phyloP scores from a whole-genome alignment of 37 sponge, comb jelly and placozoan species.

The Bolinopsis microptera region DNA sequence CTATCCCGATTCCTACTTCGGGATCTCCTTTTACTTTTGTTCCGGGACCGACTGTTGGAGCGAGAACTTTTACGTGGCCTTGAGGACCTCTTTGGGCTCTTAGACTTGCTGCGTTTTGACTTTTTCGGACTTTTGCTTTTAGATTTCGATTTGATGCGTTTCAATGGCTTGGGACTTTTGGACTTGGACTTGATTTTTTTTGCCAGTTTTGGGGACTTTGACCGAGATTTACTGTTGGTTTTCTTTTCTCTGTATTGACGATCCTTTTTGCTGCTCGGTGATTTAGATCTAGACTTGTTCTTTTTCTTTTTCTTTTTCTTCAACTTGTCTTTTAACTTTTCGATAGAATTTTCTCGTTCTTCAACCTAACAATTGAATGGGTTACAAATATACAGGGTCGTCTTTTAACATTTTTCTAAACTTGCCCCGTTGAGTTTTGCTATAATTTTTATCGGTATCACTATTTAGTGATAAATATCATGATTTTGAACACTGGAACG shows the following conservation, averaged over 20 bases:
- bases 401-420: no score
- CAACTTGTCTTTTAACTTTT: constrained; percentile 23
- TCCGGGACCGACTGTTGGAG: background rate
- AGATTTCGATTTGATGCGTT: background rate
- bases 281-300: background rate
- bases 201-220: background rate
- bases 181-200: background rate
- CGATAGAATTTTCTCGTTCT: constrained; percentile 23
- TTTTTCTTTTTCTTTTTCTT: constrained; percentile 19
- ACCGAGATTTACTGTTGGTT: background rate
- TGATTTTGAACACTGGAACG: no score
- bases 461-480: no score
- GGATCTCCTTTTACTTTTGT: background rate
- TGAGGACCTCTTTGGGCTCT: constrained; percentile 13
- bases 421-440: no score
- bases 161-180: background rate
- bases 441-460: no score
- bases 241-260: constrained; percentile 17
- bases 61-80: background rate
- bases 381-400: background rate
- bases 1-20: constrained; percentile 4
- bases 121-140: background rate
- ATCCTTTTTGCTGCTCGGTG: background rate
- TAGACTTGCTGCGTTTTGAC: background rate
- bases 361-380: background rate